Conservation (phyloP, 2,113 vertebrate species). For the Recurvirostra avosetta region DNA sequence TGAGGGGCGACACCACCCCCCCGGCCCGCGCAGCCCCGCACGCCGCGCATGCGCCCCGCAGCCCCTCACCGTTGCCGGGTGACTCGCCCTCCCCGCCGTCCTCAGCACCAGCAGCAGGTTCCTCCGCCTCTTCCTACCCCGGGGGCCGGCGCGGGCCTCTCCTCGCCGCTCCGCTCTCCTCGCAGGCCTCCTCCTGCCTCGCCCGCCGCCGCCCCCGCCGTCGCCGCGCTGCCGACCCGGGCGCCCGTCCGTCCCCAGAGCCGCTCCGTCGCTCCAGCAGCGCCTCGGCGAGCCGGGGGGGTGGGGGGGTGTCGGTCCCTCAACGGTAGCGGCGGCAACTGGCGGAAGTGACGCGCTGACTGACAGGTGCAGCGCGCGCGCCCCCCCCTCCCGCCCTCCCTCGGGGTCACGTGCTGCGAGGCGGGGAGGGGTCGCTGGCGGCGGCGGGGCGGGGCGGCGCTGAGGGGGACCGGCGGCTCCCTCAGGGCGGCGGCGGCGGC, state of each 20-base stretch:
- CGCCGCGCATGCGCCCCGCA: slow-evolving; percentile 40
- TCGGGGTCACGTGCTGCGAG: background rate
- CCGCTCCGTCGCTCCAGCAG: background rate
- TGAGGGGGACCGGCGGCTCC: background rate
- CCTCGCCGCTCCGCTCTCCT: background rate
- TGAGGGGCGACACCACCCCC: no score
- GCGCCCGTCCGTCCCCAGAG: background rate
- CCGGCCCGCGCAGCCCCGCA: background rate
- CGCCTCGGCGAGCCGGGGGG: background rate
- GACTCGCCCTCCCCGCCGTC: slow-evolving; percentile 58
- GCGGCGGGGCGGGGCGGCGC: background rate
- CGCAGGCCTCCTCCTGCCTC: background rate
- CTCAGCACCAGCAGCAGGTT: slow-evolving; percentile 53
- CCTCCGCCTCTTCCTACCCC: slow-evolving; percentile 50
- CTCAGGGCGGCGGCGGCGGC: background rate
- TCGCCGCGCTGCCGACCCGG: background rate
- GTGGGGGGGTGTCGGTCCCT: background rate
- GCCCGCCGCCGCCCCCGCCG: background rate
- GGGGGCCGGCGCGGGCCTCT: slow-evolving; percentile 2
- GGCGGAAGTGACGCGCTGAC: slow-evolving; percentile 50
- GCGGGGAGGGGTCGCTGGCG: background rate
- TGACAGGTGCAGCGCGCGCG: slow-evolving; percentile 19
- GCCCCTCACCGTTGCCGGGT: slow-evolving; percentile 67
- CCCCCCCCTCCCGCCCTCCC: background rate
- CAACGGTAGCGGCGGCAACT: background rate